These are phyloP conservation scores for Phaethon lepturus DNA, from an alignment of 2,113 vertebrate genomes.

Conservation along the genomic window DNA sequence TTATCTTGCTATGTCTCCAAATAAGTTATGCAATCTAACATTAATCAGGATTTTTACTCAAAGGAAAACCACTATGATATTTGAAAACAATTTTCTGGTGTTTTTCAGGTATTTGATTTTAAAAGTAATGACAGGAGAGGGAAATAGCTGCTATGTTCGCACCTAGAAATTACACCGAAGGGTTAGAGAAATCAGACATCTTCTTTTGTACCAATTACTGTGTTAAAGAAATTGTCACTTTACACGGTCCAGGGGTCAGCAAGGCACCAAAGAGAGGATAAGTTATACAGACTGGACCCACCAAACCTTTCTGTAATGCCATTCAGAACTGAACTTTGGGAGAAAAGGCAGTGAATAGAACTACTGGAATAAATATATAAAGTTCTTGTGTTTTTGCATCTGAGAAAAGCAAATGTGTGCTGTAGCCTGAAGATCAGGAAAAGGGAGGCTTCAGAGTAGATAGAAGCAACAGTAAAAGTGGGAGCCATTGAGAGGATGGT, in stretches of 20 bases:
- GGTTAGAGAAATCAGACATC: not conserved
- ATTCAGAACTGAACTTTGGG: not conserved
- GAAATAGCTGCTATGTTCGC: not conserved
- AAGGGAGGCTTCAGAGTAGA: not conserved
- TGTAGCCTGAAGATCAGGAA: not conserved
- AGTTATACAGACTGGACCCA: not conserved
- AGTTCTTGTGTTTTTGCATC: not conserved
- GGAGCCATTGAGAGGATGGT: not conserved
- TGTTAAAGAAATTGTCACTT: not conserved
- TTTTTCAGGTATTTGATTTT: not conserved
- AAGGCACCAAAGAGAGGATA: not conserved
- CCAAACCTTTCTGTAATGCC: not conserved
- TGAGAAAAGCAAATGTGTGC: not conserved
- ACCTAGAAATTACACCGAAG: not conserved
- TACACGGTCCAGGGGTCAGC: not conserved
- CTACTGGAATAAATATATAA: not conserved
- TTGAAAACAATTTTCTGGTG: not conserved
- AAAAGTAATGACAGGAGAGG: not conserved
- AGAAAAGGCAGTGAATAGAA: not conserved
- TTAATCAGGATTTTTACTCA: not conserved
- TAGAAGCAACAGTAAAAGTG: not conserved
- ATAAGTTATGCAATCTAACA: not conserved
- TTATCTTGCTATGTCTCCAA: not conserved
- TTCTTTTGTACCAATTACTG: not conserved
- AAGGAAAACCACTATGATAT: not conserved